These are phyloP conservation scores for Okapia johnstoni DNA, from an alignment of 2,113 vertebrate genomes.

Conservation along the genomic window DNA sequence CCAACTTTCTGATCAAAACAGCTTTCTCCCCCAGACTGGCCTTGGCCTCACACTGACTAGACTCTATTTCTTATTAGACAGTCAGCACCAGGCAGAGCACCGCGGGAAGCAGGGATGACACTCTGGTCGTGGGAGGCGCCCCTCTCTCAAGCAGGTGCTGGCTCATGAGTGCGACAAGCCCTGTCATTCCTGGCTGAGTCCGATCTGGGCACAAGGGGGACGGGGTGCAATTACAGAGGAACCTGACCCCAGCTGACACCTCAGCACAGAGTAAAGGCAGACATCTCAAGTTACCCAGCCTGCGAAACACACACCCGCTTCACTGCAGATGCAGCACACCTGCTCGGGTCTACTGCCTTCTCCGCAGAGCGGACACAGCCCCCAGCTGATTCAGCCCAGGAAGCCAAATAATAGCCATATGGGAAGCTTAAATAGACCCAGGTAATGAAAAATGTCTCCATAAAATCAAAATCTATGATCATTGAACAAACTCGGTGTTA, in stretches of 20 bases:
- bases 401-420: background rate
- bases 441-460: background rate
- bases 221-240: slow-evolving; percentile 39
- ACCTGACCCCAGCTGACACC: rapidly evolving
- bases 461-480: background rate
- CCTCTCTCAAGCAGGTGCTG: rapidly evolving
- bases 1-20: rapidly evolving
- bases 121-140: rapidly evolving
- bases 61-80: rapidly evolving
- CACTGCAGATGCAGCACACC: rapidly evolving
- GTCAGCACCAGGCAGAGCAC: rapidly evolving
- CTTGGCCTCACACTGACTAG: rapidly evolving
- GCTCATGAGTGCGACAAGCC: rapidly evolving
- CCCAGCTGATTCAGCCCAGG: background rate
- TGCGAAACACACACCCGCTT: rapidly evolving
- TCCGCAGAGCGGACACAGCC: background rate
- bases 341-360: rapidly evolving
- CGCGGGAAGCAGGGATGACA: rapidly evolving
- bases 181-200: rapidly evolving
- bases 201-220: rapidly evolving
- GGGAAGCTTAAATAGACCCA: background rate
- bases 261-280: background rate
- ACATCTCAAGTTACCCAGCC: rapidly evolving
- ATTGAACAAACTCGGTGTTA: background rate
- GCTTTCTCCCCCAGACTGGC: too few relatives aligned